These are phyloP conservation scores for Onthophagus taurus DNA, from an alignment of 1,140 invertebrate genomes.

Conservation along the genomic window DNA sequence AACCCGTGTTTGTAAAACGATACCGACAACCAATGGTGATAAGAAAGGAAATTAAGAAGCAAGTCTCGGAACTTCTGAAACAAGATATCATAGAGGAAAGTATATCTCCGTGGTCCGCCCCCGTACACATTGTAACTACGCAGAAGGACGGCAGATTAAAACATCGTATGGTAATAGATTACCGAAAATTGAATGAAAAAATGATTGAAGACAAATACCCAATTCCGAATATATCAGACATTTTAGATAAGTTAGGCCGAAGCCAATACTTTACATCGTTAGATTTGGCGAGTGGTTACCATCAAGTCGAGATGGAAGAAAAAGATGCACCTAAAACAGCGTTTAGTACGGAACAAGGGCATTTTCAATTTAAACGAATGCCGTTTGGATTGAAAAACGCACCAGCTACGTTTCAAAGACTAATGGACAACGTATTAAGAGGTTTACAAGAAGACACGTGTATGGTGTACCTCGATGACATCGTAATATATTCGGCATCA, in stretches of 20 bases:
- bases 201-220: no score
- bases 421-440: conserved; percentile 33
- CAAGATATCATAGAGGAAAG: no score
- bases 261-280: conserved; percentile 38
- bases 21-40: no score
- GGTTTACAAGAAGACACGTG: conserved; percentile 16
- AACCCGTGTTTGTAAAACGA: no score
- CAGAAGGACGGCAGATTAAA: no score
- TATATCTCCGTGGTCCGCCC: no score
- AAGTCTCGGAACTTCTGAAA: no score
- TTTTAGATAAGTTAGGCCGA: conserved; percentile 38
- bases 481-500: conserved; percentile 4
- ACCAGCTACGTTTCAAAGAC: conserved; percentile 37
- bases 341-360: conserved; percentile 32
- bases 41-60: no score
- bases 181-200: no score
- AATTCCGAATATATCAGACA: conserved; percentile 42
- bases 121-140: no score
- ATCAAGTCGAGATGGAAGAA: conserved; percentile 37
- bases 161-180: no score
- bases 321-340: conserved; percentile 38
- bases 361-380: conserved; percentile 34
- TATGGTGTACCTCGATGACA: conserved; percentile 5
- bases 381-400: conserved; percentile 21
- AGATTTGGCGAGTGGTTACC: conserved; percentile 39